Conservation (phyloP, 2,113 vertebrate species). For the Nymphicus hollandicus region DNA sequence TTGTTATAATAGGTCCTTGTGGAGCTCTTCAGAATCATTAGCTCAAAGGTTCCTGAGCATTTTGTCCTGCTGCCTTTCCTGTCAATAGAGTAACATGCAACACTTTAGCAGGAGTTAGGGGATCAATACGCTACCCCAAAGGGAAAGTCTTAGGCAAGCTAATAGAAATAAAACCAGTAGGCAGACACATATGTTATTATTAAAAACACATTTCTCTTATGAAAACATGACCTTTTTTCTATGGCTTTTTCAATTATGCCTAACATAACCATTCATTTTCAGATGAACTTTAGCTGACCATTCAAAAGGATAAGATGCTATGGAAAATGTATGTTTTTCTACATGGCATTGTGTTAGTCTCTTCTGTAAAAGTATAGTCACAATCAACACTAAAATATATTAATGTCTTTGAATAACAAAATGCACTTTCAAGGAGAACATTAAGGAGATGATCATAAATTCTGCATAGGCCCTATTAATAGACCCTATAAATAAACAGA, state of each 20-base stretch:
- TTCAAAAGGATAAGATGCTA: background rate
- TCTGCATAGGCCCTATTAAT: background rate
- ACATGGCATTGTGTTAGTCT: background rate
- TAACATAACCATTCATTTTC: background rate
- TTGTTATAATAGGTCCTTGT: background rate
- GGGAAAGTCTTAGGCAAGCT: background rate
- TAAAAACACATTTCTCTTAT: background rate
- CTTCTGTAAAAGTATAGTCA: background rate
- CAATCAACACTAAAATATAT: background rate
- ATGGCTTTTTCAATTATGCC: background rate
- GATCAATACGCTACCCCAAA: background rate
- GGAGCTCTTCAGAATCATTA: background rate
- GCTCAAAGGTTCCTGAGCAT: background rate
- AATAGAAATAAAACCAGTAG: background rate
- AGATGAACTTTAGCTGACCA: background rate
- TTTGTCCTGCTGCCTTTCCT: background rate
- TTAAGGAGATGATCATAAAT: background rate
- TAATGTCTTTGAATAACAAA: background rate
- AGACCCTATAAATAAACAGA: background rate
- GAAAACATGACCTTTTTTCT: background rate
- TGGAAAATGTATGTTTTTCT: background rate
- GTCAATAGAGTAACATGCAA: background rate
- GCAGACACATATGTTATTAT: background rate
- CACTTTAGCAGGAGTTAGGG: background rate
- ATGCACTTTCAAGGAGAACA: background rate